Conservation (phyloP, 2,113 vertebrate species). For the Rhea pennata region DNA sequence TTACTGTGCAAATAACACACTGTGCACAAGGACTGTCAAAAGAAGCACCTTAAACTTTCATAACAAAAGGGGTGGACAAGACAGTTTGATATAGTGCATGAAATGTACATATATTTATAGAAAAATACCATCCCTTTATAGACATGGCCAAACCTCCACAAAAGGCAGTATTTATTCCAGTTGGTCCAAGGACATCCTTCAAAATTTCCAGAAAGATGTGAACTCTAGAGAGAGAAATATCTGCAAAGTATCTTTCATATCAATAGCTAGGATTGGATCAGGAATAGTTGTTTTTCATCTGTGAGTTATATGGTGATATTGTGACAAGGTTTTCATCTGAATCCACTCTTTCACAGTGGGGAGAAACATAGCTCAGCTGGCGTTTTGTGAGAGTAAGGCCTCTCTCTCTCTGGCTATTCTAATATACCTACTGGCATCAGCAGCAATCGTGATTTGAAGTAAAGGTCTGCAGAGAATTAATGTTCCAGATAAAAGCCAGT, state of each 20-base stretch:
- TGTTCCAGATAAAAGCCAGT: background rate
- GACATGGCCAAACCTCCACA: background rate
- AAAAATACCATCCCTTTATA: background rate
- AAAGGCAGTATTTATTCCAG: background rate
- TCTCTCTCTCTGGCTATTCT: background rate
- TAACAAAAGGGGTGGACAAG: background rate
- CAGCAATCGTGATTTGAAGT: background rate
- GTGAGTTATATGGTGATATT: background rate
- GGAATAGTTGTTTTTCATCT: background rate
- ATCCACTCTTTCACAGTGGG: background rate
- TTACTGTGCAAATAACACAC: background rate
- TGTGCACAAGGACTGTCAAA: background rate
- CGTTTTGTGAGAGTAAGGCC: background rate
- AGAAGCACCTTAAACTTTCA: background rate
- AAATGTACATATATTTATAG: background rate
- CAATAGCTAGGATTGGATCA: background rate
- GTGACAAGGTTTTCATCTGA: background rate
- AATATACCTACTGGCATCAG: background rate
- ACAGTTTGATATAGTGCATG: background rate
- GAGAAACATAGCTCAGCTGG: background rate
- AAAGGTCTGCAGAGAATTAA: slow-evolving; percentile 26
- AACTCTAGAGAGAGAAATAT: background rate
- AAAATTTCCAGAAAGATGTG: background rate
- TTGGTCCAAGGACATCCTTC: background rate
- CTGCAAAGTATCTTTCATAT: background rate